Percentiles rank a stretch among this genome's conserved stretches.
Evolutionary conservation across 2,888 invertebrate genomes (phyloP).

Genomic region (Dicyrtoma fusca): DNA sequence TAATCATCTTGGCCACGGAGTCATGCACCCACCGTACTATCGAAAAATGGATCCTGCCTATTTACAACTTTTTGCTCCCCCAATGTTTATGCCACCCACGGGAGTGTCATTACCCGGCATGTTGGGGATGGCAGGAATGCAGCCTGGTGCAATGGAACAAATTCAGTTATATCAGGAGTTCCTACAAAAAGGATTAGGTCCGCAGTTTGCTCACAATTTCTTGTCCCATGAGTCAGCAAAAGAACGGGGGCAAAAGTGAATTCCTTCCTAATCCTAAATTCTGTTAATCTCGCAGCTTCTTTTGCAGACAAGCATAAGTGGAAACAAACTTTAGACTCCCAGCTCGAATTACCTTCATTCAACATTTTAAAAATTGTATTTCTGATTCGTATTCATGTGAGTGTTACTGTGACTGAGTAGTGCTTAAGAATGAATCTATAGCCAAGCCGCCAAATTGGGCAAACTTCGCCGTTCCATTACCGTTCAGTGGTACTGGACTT

Average conservation of each 20-base stretch:
- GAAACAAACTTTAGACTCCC: too few relatives aligned
- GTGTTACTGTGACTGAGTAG: too few relatives aligned
- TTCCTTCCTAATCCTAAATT: not conserved
- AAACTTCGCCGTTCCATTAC: too few relatives aligned
- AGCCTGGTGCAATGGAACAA: conserved; percentile 63
- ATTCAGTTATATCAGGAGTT: conserved; percentile 65
- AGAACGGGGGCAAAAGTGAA: conserved; percentile 19
- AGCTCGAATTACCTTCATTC: too few relatives aligned
- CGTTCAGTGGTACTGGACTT: too few relatives aligned
- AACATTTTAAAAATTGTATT: too few relatives aligned
- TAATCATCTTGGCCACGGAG: conserved; percentile 7
- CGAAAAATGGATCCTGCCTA: conserved; percentile 53
- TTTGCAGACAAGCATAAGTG: too few relatives aligned
- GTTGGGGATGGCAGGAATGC: conserved; percentile 53
- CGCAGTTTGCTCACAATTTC: conserved; percentile 42
- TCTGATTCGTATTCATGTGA: too few relatives aligned
- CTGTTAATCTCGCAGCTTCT: too few relatives aligned
- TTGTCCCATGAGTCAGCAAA: conserved; percentile 23
- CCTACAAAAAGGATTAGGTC: conserved; percentile 43
- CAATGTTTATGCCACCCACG: conserved; percentile 48
- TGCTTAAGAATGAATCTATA: too few relatives aligned
- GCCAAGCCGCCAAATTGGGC: too few relatives aligned
- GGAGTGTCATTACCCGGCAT: conserved; percentile 50
- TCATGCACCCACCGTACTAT: conserved; percentile 24
- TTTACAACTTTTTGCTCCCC: conserved; percentile 43